Conservation (phyloP, 2,888 invertebrate genomes). For the Polyploca ridens region DNA sequence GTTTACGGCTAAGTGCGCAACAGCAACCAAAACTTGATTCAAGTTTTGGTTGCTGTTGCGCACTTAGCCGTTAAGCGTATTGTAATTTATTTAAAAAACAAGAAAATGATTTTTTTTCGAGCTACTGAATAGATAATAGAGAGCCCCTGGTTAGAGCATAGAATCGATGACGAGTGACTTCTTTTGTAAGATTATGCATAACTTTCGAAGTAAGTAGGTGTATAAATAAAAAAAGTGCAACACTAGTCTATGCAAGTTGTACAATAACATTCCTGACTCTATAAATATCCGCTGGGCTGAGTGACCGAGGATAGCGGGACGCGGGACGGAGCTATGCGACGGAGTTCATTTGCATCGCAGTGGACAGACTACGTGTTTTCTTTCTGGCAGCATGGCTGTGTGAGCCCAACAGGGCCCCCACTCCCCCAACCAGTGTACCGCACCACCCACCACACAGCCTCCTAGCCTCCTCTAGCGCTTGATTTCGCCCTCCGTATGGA, state of each 20-base stretch:
- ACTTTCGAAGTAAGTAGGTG: conserved; percentile 2
- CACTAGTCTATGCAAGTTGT: conserved; percentile 54
- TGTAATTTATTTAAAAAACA: no score
- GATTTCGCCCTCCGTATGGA: not conserved
- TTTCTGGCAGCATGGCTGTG: not conserved
- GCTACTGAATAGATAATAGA: no score
- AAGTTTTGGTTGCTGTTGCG: no score
- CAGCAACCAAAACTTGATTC: no score
- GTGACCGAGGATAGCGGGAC: conserved; percentile 46
- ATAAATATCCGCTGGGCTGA: conserved; percentile 68
- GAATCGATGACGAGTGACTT: no score
- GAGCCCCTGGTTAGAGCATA: no score
- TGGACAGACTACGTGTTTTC: conserved; percentile 25
- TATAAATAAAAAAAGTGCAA: conserved; percentile 28
- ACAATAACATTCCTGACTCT: conserved; percentile 75
- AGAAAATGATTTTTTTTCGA: no score
- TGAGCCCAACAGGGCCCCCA: not conserved
- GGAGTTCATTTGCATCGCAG: conserved; percentile 73
- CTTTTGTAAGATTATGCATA: no score
- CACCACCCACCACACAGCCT: not conserved
- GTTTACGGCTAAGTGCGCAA: no score
- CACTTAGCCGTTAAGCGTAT: no score
- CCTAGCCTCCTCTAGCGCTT: not conserved
- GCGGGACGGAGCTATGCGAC: conserved; percentile 48
- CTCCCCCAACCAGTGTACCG: not conserved